A percentile compares a stretch with the other conserved stretches of the same genome.
Evolutionary conservation across 2,113 vertebrate species (phyloP).

Genomic region (Nothoprocta pentlandii): DNA sequence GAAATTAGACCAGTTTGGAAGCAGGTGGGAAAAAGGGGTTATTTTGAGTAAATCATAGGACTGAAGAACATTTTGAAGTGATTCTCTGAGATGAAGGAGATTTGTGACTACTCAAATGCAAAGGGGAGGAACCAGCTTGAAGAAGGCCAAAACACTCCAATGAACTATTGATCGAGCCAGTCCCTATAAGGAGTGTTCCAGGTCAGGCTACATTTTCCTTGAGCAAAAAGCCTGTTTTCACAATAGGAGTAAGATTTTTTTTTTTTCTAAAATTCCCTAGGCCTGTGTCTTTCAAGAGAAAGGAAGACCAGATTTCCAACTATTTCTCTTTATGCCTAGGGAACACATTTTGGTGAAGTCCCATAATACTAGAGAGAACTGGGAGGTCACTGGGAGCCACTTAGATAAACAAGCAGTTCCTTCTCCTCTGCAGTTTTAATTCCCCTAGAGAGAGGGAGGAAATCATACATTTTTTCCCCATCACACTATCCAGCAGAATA

Average conservation of each 20-base stretch:
- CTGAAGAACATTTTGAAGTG: not conserved
- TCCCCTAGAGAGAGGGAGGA: not conserved
- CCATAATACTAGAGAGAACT: not conserved
- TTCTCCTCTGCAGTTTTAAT: not conserved
- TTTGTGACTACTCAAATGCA: not conserved
- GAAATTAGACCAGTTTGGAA: not conserved
- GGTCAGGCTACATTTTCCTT: not conserved
- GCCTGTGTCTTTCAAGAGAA: not conserved
- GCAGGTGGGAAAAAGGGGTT: not conserved
- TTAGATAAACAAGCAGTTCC: not conserved
- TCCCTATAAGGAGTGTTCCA: not conserved
- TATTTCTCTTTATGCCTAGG: not conserved
- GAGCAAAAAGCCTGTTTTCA: not conserved
- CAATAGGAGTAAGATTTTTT: not conserved
- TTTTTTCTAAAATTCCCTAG: not conserved
- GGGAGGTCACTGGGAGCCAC: not conserved
- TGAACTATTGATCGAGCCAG: not conserved
- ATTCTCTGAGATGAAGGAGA: not conserved
- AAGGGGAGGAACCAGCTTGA: not conserved
- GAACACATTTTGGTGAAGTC: not conserved
- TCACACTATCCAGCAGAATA: conserved; percentile 65
- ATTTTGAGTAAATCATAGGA: not conserved
- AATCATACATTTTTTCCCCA: conserved; percentile 18
- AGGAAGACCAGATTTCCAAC: not conserved
- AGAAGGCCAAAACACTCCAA: not conserved